phyloP scores from a whole-genome alignment of 2,888 invertebrate genomes.

The Zaprionus obscuricornis region DNA sequence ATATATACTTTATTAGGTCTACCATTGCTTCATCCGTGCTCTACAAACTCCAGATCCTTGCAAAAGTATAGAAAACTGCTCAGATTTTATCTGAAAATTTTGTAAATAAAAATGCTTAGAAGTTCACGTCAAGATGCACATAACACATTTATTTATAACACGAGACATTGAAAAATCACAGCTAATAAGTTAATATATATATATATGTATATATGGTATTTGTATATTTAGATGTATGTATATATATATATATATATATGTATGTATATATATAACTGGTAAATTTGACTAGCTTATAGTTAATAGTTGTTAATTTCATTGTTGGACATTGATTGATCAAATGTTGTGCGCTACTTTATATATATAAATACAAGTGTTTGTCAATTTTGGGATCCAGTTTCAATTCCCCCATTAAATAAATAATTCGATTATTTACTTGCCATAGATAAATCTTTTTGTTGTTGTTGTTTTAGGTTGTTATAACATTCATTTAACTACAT shows the following conservation, averaged over 20 bases:
- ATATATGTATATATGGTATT: slow-evolving; percentile 6
- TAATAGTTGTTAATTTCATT: slow-evolving; percentile 21
- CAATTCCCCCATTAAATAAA: slow-evolving; percentile 2
- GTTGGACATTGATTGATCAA: slow-evolving; percentile 29
- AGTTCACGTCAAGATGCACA: no score
- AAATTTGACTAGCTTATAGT: slow-evolving; percentile 21
- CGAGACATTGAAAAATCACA: slow-evolving; percentile 54
- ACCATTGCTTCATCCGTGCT: no score
- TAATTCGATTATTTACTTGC: no score
- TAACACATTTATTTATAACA: slow-evolving; percentile 6
- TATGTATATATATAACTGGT: slow-evolving; percentile 21
- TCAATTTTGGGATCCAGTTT: slow-evolving; percentile 7
- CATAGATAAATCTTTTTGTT: no score
- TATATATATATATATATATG: slow-evolving; percentile 21
- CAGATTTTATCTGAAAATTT: no score
- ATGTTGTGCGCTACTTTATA: neutral
- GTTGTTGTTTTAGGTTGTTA: no score
- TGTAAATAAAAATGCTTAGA: no score
- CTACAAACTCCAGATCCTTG: no score
- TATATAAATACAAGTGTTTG: neutral
- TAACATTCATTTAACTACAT: no score
- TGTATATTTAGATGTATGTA: slow-evolving; percentile 9
- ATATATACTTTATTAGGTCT: no score
- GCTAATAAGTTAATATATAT: slow-evolving; percentile 33
- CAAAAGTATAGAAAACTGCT: no score